Evolutionary conservation across 2,797 vertebrate genomes (phyloP).

Genomic region (Atherinosoma microstoma): DNA sequence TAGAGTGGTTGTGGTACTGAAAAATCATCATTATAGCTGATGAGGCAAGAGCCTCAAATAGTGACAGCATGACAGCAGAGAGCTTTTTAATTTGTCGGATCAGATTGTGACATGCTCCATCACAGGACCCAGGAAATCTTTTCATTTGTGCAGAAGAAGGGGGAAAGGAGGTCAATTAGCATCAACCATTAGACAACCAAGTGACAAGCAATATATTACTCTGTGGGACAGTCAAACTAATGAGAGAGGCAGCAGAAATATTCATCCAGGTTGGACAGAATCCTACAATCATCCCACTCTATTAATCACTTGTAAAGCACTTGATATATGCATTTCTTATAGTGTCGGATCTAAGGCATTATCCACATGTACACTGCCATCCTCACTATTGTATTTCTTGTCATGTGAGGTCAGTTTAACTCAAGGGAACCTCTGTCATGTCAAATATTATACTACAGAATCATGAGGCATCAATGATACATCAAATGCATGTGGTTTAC

Average conservation of each 20-base stretch:
- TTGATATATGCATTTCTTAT: conserved; percentile 67
- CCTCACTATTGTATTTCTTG: conserved; percentile 41
- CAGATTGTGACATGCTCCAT: conserved; percentile 86
- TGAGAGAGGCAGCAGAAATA: conserved; percentile 79
- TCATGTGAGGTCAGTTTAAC: conserved; percentile 58
- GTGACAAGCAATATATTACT: conserved; percentile 85
- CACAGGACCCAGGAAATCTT: conserved; percentile 83
- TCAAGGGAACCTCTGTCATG: conserved; percentile 60
- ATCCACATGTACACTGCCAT: conserved; percentile 23
- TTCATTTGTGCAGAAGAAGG: conserved; percentile 84
- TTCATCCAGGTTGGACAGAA: conserved; percentile 77
- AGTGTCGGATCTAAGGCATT: conserved; percentile 39
- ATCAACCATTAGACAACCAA: conserved; percentile 85
- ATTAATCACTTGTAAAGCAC: conserved; percentile 71
- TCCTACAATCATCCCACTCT: conserved; percentile 58
- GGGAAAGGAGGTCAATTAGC: conserved; percentile 87
- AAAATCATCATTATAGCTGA: conserved; percentile 87
- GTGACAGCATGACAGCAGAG: conserved; percentile 86
- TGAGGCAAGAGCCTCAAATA: conserved; percentile 73
- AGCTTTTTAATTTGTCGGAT: conserved; percentile 89
- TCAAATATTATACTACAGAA: conserved; percentile 50
- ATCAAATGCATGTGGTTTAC: conserved; percentile 11
- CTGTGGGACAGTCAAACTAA: conserved; percentile 84
- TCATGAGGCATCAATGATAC: not conserved
- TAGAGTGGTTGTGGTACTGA: conserved; percentile 61